Base-by-base conservation (phyloP, 2,888 invertebrate species). In the Miltochrista miniata region DNA sequence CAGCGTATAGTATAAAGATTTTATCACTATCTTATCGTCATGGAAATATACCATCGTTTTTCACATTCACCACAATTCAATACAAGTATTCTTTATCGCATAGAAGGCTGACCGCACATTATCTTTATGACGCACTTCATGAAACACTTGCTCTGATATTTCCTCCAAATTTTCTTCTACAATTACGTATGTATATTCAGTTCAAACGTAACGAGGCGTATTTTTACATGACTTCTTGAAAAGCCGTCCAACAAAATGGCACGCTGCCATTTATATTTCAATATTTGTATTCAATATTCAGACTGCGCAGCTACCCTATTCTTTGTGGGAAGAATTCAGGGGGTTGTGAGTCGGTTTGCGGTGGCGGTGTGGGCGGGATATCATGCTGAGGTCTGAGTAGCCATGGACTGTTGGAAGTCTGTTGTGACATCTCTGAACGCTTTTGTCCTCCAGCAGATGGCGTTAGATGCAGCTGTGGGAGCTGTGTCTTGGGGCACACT, bases 291-390 rank as follows among this genome's bases (percentile, higher is more conserved):
- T 74, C 61, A 61, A 55, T 54, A 62, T 61, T 61, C 59, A 50
- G 50, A 59, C 52, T 51, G 71, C 56, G 57, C 49, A 73, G 70
- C 79, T 90, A 90, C 68, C 90, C 87, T 70, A 76, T 83, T 76
- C 86, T 81, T 73, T 89, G 82, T 15, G 83, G 84, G 74, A 89
- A 89, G 76, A 87, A 88, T 51, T 82, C 81, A 39, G 71, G 64
- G 34, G 85, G 79, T 59, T 86, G 80, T n/a, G 78, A 61, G 49
- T 83, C 79, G 29, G 70, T 60, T 60, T 88, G 87, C 0, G 90
- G 90, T 0, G 90, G 90, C 1, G 90, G 90, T 3, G 90, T 91
- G 13, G 90, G 71, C 1, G 90, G 90, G 15, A 91, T 90, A 37
- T 89, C 89, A 57, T 90, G 87, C 36, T 88, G 81, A 0, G 90